These are phyloP conservation scores for Ephestia elutella DNA, from an alignment of 1,140 invertebrate species.

Conservation along the genomic window DNA sequence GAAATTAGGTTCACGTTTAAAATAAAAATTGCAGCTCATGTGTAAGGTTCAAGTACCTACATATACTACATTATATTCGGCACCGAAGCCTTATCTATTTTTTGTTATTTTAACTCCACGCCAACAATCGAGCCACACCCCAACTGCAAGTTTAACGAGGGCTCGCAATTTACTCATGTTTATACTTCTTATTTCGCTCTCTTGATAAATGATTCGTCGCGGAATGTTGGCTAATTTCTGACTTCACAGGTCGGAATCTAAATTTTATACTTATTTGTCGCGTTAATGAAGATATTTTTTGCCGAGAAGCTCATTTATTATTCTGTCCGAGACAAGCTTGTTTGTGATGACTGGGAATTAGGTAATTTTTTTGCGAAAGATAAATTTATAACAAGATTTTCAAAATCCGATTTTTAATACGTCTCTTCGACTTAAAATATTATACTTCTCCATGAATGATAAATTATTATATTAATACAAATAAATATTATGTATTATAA, in stretches of 20 bases:
- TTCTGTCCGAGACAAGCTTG: background rate
- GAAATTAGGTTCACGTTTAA: no score
- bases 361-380: background rate
- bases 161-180: constrained; percentile 40
- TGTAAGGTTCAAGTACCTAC: no score
- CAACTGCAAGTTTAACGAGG: constrained; percentile 32
- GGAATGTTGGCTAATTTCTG: constrained; percentile 46
- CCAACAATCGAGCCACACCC: constrained; percentile 9
- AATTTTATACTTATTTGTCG: constrained; percentile 1
- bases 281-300: background rate
- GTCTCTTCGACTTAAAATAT: no score
- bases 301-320: background rate
- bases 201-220: constrained; percentile 40
- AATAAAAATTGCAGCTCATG: no score
- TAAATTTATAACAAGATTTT: no score
- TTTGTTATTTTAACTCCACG: background rate
- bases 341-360: background rate
- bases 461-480: no score
- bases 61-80: no score
- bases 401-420: no score
- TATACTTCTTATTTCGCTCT: constrained; percentile 40
- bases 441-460: no score
- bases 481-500: no score
- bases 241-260: constrained; percentile 12
- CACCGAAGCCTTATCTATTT: no score